Base-by-base conservation (phyloP, 2,797 vertebrate species). In the Chromobotia macracanthus region DNA sequence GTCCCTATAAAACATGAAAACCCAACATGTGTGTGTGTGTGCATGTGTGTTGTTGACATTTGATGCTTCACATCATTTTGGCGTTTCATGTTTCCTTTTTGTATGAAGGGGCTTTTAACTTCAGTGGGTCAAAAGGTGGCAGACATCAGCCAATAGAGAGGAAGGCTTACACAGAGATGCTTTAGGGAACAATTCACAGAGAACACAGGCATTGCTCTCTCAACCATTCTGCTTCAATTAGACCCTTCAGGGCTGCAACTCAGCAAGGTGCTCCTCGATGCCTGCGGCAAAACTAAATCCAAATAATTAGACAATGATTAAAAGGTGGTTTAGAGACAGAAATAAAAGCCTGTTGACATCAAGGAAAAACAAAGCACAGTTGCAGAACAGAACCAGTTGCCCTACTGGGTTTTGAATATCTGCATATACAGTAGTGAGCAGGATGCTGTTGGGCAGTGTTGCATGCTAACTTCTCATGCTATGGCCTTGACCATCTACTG, bases 1-100 rank as follows among this genome's bases (percentile, higher is more conserved):
- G n/a, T n/a, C n/a, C n/a, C n/a, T n/a, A n/a, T n/a, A n/a, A n/a
- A n/a, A n/a, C n/a, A n/a, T n/a, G n/a, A n/a, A n/a, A n/a, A n/a
- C n/a, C n/a, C n/a, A n/a, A n/a, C n/a, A n/a, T n/a, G n/a, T n/a
- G n/a, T n/a, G n/a, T n/a, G n/a, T n/a, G n/a, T n/a, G n/a, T n/a
- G n/a, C n/a, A n/a, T n/a, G n/a, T n/a, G n/a, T n/a, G n/a, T 16
- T n/a, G 48, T 25, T 83, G 75, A 87, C 82, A 78, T 89, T 84
- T 84, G 81, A 64, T 63, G 15, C 11, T 81, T 56, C 58, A 44
- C 41, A 50, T 69, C 67, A 18, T 70, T 65, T 64, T 31, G 28
- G 10, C 41, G 10, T 79, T 65, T 67, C 5, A 71, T 79, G 55
- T 58, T 67, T 46, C 77, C 51, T 77, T 41, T 51, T 77, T 21